Base-by-base conservation (phyloP, 2,113 vertebrate species). In the Tinamus guttatus region DNA sequence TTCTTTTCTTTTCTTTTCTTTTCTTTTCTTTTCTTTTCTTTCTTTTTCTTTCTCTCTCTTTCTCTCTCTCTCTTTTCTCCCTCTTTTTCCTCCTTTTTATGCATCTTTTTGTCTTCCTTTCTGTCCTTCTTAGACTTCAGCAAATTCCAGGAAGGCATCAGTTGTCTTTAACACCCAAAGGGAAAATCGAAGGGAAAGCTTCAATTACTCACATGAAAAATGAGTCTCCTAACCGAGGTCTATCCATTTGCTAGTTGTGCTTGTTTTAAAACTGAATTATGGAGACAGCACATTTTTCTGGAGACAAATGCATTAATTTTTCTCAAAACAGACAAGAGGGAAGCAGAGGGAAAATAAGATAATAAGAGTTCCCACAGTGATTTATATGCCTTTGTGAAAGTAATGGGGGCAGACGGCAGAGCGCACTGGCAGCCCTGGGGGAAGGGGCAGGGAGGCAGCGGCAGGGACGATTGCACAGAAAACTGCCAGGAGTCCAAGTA, bases 201-300 rank as follows among this genome's bases (percentile, higher is more conserved):
- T 98, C 97, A 98, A 94, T 98, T 98, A 98, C 97, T 89, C 3
- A 1, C 95, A 69, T 98, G 98, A 98, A 97, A 98, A 98, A 98
- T 98, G 97, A 97, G 93, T 93, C 96, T 96, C 95, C 96, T 93
- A 91, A 91, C 69, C 51, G n/a, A 94, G 94, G 63, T 97, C 97
- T 97, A 96, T 96, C 97, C 96, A 92, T 95, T 81, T 94, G 93
- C 94, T 93, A 69, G 89, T 81, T 75, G 78, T 89, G 97, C 96
- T 97, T 97, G 96, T 97, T 98, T 98, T 97, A 97, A 97, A 98
- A 95, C 97, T 98, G 98, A 98, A 97, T 98, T 98, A 98, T 97
- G 95, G 97, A 92, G 63, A 85, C 88, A 92, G 95, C 93, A 93
- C 94, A 84, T 89, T 98, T 96, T 97, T 84, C 96, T 91, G 90